phyloP scores from a whole-genome alignment of 2,113 vertebrate genomes.

The Chrysemys picta region DNA sequence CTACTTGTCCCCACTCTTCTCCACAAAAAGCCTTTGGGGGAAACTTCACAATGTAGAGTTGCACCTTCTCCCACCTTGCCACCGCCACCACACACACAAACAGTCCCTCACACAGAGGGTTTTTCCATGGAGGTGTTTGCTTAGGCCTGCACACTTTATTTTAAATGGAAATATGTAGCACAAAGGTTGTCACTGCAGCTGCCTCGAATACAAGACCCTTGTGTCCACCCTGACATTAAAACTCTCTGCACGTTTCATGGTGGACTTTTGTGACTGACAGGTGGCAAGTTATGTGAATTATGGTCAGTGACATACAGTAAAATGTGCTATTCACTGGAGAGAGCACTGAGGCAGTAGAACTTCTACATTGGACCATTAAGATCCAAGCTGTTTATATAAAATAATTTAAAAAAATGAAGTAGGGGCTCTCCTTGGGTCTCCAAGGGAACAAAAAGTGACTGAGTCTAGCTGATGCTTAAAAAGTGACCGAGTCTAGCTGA shows the following conservation, averaged over 20 bases:
- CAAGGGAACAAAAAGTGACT: slow-evolving; percentile 50
- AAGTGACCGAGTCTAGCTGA: not conserved
- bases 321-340: slow-evolving; percentile 74
- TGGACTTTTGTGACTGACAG: slow-evolving; percentile 82
- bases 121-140: not conserved
- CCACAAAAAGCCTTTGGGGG: too few relatives aligned
- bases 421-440: slow-evolving; percentile 65
- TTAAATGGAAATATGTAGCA: not conserved
- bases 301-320: slow-evolving; percentile 83
- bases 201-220: slow-evolving; percentile 70
- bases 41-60: not conserved
- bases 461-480: slow-evolving; percentile 3
- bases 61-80: not conserved
- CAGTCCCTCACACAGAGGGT: not conserved
- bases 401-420: too few relatives aligned
- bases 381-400: slow-evolving; percentile 49
- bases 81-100: not conserved
- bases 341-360: slow-evolving; percentile 79
- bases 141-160: not conserved
- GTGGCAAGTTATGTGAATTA: slow-evolving; percentile 86
- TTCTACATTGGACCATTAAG: slow-evolving; percentile 85
- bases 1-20: too few relatives aligned
- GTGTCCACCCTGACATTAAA: slow-evolving; percentile 78
- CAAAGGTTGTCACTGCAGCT: not conserved
- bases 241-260: slow-evolving; percentile 81